Conservation (phyloP, 64 coral and sea anemone genomes). For the Catalaphyllia jardinei region DNA sequence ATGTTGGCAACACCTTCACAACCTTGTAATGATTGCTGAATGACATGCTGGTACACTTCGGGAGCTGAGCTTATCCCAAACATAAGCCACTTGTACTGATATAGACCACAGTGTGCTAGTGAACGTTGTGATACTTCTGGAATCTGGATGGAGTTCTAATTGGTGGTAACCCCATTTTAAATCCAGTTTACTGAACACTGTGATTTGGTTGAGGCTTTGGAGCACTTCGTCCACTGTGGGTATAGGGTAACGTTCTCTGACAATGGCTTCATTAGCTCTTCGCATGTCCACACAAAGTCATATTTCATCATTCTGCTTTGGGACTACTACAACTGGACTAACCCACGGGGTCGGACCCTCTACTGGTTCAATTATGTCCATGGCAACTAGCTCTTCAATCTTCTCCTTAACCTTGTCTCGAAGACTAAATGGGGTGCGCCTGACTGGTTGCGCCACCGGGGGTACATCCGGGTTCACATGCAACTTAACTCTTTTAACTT, state of each 20-base stretch:
- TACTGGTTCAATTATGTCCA: too few species aligned
- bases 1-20: too few species aligned
- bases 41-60: too few species aligned
- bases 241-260: constrained; percentile 49
- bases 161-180: constrained; percentile 43
- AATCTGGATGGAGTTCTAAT: constrained; percentile 35
- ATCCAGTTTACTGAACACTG: neutral
- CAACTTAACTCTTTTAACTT: constrained; percentile 38
- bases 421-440: constrained; percentile 45
- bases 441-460: constrained; percentile 26
- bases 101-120: too few species aligned
- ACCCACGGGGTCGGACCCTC: constrained; percentile 10
- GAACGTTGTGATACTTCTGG: neutral
- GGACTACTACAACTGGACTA: constrained; percentile 30
- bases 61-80: too few species aligned
- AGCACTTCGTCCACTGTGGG: constrained; percentile 43
- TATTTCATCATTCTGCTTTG: constrained; percentile 12
- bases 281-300: constrained; percentile 21
- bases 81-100: too few species aligned
- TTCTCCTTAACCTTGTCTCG: constrained; percentile 53
- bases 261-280: neutral
- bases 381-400: neutral
- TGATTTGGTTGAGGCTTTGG: constrained; percentile 34
- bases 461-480: constrained; percentile 38
- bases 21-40: too few species aligned